These are phyloP conservation scores for Speoplatyrhinus poulsoni DNA, from an alignment of 2,113 vertebrate species.

Conservation along the genomic window DNA sequence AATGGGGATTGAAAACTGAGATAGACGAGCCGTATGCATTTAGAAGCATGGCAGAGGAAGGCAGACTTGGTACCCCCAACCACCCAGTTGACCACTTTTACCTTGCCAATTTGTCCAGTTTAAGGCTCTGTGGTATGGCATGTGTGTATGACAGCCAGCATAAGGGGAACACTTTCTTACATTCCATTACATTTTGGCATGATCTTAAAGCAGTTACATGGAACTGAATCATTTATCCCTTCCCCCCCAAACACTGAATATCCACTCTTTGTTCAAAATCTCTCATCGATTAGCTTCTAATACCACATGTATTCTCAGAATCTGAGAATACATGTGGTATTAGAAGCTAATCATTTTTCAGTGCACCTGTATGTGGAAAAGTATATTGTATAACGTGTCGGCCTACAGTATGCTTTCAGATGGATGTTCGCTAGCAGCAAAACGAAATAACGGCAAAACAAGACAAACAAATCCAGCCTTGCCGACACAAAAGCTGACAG, in stretches of 20 bases:
- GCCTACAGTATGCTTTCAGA: constrained; percentile 23
- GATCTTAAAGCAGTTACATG: neutral
- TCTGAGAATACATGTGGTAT: too few species aligned
- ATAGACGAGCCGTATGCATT: constrained; percentile 66
- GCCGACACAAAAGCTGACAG: constrained; percentile 53
- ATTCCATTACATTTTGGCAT: neutral
- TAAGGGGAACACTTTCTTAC: neutral
- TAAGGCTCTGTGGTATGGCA: neutral
- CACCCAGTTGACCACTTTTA: constrained; percentile 19
- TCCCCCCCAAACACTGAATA: too few species aligned
- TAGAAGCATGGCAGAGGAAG: constrained; percentile 57
- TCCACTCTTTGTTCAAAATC: too few species aligned
- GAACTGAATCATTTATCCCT: too few species aligned
- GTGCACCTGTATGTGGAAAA: constrained; percentile 47
- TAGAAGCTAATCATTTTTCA: too few species aligned
- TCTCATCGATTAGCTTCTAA: too few species aligned
- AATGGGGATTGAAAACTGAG: constrained; percentile 65
- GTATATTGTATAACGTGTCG: constrained; percentile 46
- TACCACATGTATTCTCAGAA: too few species aligned
- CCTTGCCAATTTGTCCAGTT: constrained; percentile 52
- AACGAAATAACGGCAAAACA: constrained; percentile 57
- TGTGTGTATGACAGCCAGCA: neutral
- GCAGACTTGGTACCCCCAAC: constrained; percentile 16
- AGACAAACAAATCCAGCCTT: constrained; percentile 55
- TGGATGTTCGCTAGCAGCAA: constrained; percentile 29